Evolutionary conservation across 1,140 invertebrate genomes (phyloP).

Genomic region (Dinothrombium tinctorium): DNA sequence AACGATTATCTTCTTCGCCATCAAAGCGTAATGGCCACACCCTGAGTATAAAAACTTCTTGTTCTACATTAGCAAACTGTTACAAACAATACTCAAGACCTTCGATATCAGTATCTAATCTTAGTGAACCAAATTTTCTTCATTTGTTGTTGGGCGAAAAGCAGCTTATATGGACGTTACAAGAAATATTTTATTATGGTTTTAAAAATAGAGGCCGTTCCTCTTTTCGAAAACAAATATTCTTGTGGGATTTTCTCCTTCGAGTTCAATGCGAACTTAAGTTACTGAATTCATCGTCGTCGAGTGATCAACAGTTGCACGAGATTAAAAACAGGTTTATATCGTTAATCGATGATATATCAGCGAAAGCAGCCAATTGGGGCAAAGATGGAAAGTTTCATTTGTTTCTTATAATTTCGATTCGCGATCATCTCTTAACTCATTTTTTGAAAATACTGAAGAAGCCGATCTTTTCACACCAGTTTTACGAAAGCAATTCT

Average conservation of each 20-base stretch:
- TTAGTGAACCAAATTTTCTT: not conserved
- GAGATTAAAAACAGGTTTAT: conserved; percentile 20
- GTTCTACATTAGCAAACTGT: no score
- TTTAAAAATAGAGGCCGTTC: conserved; percentile 32
- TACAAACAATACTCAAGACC: no score
- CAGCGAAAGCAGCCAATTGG: conserved; percentile 45
- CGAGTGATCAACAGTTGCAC: conserved; percentile 15
- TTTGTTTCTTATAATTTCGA: conserved; percentile 71
- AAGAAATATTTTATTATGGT: conserved; percentile 78
- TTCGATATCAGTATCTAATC: no score
- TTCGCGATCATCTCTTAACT: conserved; percentile 67
- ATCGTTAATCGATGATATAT: conserved; percentile 31
- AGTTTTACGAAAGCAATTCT: conserved; percentile 88
- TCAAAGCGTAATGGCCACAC: no score
- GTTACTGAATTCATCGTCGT: not conserved
- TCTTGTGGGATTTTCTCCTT: conserved; percentile 9
- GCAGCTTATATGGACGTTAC: conserved; percentile 27
- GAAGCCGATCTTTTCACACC: conserved; percentile 53
- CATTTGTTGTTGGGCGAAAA: conserved; percentile 8
- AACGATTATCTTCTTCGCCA: no score
- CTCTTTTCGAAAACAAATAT: conserved; percentile 9
- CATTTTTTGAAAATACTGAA: conserved; percentile 51
- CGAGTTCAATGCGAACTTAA: conserved; percentile 13
- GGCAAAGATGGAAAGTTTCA: conserved; percentile 98
- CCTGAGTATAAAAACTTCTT: no score